A percentile compares a stretch with the other conserved stretches of the same genome.
Evolutionary conservation across 2,888 invertebrate genomes (phyloP).

Genomic region (Cantharis rufa): DNA sequence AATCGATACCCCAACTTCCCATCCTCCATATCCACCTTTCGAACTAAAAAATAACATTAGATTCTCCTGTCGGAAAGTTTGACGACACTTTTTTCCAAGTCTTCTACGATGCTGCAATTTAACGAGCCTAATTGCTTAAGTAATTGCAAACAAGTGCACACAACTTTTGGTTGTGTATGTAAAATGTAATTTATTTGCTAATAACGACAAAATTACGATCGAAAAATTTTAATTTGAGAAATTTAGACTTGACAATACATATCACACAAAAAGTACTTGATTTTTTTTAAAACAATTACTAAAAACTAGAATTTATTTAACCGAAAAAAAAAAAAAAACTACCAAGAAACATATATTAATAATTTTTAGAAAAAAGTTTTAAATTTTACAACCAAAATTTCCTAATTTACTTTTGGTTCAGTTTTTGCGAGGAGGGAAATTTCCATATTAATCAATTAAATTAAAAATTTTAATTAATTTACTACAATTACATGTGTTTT

Average conservation of each 20-base stretch:
- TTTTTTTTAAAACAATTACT: background rate
- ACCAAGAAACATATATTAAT: background rate
- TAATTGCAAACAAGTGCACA: no score
- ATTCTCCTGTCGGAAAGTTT: no score
- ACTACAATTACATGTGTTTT: background rate
- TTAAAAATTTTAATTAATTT: background rate
- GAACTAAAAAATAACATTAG: no score
- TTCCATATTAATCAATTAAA: background rate
- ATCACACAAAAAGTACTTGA: background rate
- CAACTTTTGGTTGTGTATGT: no score
- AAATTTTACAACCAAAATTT: background rate
- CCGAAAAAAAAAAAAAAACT: background rate
- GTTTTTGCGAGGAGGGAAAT: background rate
- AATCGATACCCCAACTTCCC: no score
- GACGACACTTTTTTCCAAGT: no score
- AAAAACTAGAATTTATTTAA: background rate
- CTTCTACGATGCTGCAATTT: no score
- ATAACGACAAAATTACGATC: background rate
- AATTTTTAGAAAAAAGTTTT: background rate
- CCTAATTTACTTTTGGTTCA: background rate
- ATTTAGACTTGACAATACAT: slow-evolving; percentile 3
- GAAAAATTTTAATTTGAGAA: background rate
- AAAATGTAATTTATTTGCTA: background rate
- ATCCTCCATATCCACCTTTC: no score
- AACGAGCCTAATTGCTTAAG: no score